phyloP scores from a whole-genome alignment of 2,797 vertebrate genomes.

The Notolabrus celidotus region DNA sequence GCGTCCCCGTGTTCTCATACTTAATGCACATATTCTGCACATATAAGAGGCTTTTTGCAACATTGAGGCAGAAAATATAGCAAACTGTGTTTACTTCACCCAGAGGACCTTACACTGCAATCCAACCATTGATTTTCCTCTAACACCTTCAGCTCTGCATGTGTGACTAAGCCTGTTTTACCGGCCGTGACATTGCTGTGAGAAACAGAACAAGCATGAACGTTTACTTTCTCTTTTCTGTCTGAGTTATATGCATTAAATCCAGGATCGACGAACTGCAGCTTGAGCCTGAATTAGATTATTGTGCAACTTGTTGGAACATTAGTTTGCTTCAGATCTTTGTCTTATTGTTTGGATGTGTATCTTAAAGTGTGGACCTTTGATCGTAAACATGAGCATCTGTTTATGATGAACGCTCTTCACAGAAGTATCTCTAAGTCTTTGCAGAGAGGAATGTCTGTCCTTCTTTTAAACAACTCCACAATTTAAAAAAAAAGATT shows the following conservation, averaged over 20 bases:
- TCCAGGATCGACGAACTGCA: constrained; percentile 11
- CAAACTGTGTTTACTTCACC: constrained; percentile 74
- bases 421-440: background rate
- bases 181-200: constrained; percentile 63
- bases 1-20: background rate
- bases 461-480: constrained; percentile 1
- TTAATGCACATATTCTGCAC: constrained; percentile 11
- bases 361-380: background rate
- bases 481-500: no score
- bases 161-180: constrained; percentile 79
- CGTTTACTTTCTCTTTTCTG: constrained; percentile 39
- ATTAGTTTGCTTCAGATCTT: constrained; percentile 32
- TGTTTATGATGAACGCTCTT: background rate
- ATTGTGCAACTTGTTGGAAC: constrained; percentile 23
- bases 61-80: constrained; percentile 62
- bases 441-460: background rate
- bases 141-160: constrained; percentile 73
- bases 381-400: background rate
- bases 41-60: constrained; percentile 51
- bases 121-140: constrained; percentile 77
- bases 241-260: constrained; percentile 28
- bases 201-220: constrained; percentile 62
- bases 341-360: background rate
- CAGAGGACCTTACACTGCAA: constrained; percentile 72
- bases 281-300: constrained; percentile 30